Percentiles rank a stretch among this genome's conserved stretches.
Evolutionary conservation across 2,113 vertebrate species (phyloP).

Genomic region (Hippolais icterina): DNA sequence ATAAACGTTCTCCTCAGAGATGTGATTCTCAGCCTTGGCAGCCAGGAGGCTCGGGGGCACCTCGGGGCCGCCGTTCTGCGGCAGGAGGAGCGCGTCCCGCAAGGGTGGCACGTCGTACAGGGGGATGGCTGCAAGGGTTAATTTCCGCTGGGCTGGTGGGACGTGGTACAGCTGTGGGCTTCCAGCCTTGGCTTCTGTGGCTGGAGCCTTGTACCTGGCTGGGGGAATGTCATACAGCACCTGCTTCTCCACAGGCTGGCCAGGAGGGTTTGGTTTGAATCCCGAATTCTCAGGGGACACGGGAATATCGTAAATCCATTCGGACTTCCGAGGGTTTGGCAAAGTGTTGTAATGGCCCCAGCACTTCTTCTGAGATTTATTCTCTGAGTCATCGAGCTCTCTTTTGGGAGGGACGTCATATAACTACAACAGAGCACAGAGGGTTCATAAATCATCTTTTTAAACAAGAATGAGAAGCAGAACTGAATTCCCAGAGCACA

Average conservation of each 20-base stretch:
- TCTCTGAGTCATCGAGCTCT: constrained; percentile 61
- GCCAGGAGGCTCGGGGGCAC: constrained; percentile 30
- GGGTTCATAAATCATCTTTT: not conserved
- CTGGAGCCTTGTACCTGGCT: not conserved
- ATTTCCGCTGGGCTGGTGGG: constrained; percentile 39
- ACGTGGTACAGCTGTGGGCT: not conserved
- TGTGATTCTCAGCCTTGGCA: constrained; percentile 63
- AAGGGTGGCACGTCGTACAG: constrained; percentile 50
- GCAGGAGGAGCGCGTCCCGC: not conserved
- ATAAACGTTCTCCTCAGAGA: constrained; percentile 67
- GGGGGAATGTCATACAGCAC: constrained; percentile 62
- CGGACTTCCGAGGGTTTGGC: constrained; percentile 78
- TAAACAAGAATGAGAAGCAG: not conserved
- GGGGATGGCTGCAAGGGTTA: not conserved
- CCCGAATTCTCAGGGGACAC: constrained; percentile 69
- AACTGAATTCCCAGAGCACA: not conserved
- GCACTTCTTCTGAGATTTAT: constrained; percentile 6
- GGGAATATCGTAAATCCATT: constrained; percentile 87
- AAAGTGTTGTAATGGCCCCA: constrained; percentile 71
- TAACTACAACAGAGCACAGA: constrained; percentile 65
- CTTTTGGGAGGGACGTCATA: constrained; percentile 75
- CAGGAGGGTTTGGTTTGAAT: not conserved
- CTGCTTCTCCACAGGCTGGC: not conserved
- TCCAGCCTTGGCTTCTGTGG: not conserved
- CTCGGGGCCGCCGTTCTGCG: constrained; percentile 1